Conservation (phyloP, 2,113 vertebrate genomes). For the Thalassarche chlororhynchos region DNA sequence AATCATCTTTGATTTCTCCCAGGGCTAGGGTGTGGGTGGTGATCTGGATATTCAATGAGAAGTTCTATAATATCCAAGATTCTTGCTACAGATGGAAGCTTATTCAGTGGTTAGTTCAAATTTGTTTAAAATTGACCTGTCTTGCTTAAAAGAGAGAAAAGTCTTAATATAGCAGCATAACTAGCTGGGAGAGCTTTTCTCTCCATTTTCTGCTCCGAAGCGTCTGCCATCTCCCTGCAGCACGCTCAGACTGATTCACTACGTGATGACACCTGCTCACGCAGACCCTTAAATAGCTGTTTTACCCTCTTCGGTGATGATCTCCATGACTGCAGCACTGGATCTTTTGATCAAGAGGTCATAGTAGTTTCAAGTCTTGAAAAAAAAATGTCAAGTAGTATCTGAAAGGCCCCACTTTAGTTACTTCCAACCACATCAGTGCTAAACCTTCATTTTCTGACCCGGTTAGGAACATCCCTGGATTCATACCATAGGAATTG, state of each 20-base stretch:
- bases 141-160: neutral
- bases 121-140: neutral
- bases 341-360: neutral
- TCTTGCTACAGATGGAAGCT: neutral
- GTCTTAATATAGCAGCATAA: neutral
- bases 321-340: neutral
- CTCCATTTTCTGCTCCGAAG: neutral
- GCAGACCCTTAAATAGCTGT: neutral
- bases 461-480: neutral
- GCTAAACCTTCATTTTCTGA: neutral
- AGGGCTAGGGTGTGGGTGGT: fast-evolving
- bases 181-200: neutral
- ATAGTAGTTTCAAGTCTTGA: neutral
- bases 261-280: neutral
- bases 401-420: neutral
- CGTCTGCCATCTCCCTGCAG: neutral
- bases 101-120: neutral
- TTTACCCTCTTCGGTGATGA: neutral
- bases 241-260: neutral
- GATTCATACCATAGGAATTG: neutral
- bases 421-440: neutral
- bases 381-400: neutral
- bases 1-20: neutral
- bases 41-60: neutral
- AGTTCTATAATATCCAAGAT: neutral